Evolutionary conservation across 2,797 vertebrate genomes (phyloP), one percentile per base, ranked within the genome.

Genomic region (Bradypodion pumilum): DNA sequence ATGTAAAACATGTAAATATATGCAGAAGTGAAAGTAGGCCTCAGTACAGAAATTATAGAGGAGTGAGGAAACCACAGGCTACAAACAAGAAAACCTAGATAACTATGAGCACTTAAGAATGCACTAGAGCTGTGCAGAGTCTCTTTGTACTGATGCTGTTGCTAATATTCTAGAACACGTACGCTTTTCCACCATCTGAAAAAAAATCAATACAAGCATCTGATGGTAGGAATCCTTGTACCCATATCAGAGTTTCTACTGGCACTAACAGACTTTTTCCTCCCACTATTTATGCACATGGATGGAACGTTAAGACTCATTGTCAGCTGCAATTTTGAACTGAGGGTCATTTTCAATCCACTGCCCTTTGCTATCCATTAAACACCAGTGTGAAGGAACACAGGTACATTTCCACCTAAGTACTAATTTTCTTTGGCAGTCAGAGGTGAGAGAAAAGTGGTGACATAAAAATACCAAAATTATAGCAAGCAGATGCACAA

Each of bases 1-100:
- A 92, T 90, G 89, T 95, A 95, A 95, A 95, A 95, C 94, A 96
- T 96, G 96, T 95, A 96, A 96, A 96, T 96, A 94, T 95, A 96
- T 96, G 94, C 95, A 95, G 93, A 94, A 94, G 92, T 91, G 86
- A 93, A 93, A 94, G 87, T 93, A 94, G 93, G 93, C 93, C 93
- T 95, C 89, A 83, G 91, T 94, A 93, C 91, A 88, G 74, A 95
- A 95, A 94, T 93, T 92, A 93, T 89, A 76, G 84, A 94, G 88
- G 88, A 92, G 66, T 91, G 90, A 91, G 91, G 90, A 93, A 94
- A 93, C 91, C 91, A 84, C 80, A 86, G 92, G 86, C 90, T 89
- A 89, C 89, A 92, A 91, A 91, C 87, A 91, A 91, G 91, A 90
- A 94, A 94, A 93, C 83, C 56, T 49, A 91, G 90, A 89, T 92